Conservation (phyloP, 2,888 invertebrate genomes). For the Hemithea aestivaria region DNA sequence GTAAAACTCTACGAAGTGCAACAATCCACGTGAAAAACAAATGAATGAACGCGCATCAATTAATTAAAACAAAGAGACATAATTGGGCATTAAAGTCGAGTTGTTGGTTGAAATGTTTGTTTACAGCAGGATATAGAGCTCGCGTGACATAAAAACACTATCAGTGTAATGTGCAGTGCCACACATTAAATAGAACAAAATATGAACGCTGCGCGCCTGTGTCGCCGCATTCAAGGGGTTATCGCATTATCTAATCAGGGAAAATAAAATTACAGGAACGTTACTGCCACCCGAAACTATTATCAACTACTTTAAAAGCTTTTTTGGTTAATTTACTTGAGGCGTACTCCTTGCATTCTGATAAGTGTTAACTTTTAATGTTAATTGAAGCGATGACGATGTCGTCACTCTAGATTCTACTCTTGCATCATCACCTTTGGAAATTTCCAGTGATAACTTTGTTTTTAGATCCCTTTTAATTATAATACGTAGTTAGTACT, state of each 20-base stretch:
- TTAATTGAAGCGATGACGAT: conserved; percentile 22
- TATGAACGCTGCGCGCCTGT: conserved; percentile 25
- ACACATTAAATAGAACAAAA: conserved; percentile 22
- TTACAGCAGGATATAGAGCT: conserved; percentile 12
- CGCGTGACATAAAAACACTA: conserved; percentile 18
- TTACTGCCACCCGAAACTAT: conserved; percentile 24
- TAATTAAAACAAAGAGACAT: too few species aligned
- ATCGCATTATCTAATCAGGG: conserved; percentile 37
- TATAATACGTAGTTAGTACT: too few species aligned
- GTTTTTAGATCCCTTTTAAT: too few species aligned
- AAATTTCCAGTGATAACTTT: too few species aligned
- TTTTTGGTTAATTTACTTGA: conserved; percentile 25
- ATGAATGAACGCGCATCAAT: too few species aligned
- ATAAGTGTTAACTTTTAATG: conserved; percentile 27
- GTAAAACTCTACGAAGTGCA: too few species aligned
- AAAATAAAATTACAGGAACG: conserved; percentile 32
- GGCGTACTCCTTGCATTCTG: conserved; percentile 25
- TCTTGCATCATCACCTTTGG: too few species aligned
- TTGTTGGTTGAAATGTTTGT: conserved; percentile 2
- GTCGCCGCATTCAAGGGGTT: conserved; percentile 35
- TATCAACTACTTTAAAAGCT: conserved; percentile 29
- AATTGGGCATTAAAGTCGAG: not conserved
- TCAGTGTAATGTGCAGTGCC: conserved; percentile 22
- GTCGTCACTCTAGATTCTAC: conserved; percentile 5
- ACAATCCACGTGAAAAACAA: too few species aligned